These are phyloP conservation scores for Oreonectes daqikongensis DNA, from an alignment of 2,797 vertebrate species.

Conservation along the genomic window DNA sequence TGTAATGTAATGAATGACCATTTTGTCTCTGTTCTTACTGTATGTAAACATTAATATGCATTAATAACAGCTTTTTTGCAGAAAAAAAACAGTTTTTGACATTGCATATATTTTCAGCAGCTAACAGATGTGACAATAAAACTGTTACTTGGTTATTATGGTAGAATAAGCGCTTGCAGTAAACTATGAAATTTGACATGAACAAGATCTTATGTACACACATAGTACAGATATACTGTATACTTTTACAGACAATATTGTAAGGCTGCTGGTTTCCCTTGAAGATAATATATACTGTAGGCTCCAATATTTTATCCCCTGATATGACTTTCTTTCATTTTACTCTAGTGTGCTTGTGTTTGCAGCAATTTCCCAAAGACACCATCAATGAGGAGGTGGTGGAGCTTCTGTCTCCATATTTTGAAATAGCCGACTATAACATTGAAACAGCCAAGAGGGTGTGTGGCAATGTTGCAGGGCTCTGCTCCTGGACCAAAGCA, in stretches of 20 bases:
- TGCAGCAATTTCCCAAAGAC: constrained; percentile 95
- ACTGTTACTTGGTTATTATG: too few species aligned
- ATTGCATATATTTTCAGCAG: too few species aligned
- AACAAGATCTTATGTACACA: too few species aligned
- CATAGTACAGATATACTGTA: too few species aligned
- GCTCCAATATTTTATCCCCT: not conserved
- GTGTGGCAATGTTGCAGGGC: constrained; percentile 93
- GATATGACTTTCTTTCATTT: not conserved
- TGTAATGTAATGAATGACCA: too few species aligned
- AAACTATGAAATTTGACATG: too few species aligned
- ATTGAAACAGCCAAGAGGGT: constrained; percentile 93
- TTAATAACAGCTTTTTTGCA: too few species aligned
- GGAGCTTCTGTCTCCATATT: constrained; percentile 91
- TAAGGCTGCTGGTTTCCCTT: not conserved
- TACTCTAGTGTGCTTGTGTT: constrained; percentile 14
- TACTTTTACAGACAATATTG: not conserved
- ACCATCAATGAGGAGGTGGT: constrained; percentile 93
- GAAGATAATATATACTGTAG: not conserved
- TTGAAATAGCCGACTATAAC: constrained; percentile 93
- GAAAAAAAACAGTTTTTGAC: too few species aligned
- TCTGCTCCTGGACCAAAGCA: constrained; percentile 96
- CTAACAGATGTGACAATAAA: too few species aligned
- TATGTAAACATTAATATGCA: too few species aligned
- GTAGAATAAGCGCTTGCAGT: too few species aligned
- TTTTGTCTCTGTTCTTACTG: too few species aligned